Percentiles rank a stretch among this genome's conserved stretches.
Evolutionary conservation across 2,113 vertebrate genomes (phyloP).

Genomic region (Lipotes vexillifer): DNA sequence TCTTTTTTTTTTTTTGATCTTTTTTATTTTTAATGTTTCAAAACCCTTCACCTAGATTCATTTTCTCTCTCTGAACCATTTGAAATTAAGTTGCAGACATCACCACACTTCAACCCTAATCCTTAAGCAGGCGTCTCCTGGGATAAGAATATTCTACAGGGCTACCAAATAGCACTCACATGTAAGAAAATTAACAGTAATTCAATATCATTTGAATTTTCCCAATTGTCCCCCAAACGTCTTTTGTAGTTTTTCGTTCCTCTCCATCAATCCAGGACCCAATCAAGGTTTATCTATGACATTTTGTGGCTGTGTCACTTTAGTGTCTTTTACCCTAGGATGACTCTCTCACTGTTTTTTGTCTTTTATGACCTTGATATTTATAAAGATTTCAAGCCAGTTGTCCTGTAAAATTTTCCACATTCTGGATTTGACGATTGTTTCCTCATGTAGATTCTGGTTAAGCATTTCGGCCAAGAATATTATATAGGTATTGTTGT

Average conservation of each 20-base stretch:
- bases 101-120: neutral
- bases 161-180: neutral
- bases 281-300: neutral
- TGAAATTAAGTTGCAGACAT: constrained; percentile 13
- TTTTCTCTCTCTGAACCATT: neutral
- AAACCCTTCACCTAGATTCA: neutral
- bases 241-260: neutral
- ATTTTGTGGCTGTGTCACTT: neutral
- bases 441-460: neutral
- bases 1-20: too few relatives aligned
- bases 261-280: neutral
- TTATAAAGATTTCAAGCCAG: neutral
- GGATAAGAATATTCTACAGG: neutral
- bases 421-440: neutral
- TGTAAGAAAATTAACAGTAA: neutral
- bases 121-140: neutral
- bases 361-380: neutral
- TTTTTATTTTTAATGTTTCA: neutral
- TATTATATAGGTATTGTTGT: neutral
- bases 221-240: neutral
- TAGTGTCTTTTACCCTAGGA: neutral
- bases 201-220: neutral
- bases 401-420: neutral
- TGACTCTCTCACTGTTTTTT: neutral
- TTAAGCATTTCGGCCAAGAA: neutral